A percentile compares a stretch with the other conserved stretches of the same genome.
These are phyloP conservation scores for Abramis brama DNA, from an alignment of 2,113 vertebrate genomes.

Conservation along the genomic window DNA sequence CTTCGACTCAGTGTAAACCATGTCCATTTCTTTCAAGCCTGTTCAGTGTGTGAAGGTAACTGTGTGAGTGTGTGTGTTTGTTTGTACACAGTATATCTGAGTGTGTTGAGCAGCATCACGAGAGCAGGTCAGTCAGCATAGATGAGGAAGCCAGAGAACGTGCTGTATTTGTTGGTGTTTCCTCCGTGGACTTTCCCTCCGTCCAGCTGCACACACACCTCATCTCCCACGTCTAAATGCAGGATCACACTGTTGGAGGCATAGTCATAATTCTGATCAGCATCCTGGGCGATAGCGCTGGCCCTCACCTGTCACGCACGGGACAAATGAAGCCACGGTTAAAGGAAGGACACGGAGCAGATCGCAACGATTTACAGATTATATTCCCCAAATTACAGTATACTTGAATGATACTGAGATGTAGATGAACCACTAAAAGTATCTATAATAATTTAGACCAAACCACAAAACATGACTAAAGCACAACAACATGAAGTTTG, in stretches of 20 bases:
- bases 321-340: slow-evolving; percentile 57
- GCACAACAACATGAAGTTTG: neutral
- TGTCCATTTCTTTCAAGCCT: slow-evolving; percentile 50
- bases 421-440: neutral
- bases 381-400: neutral
- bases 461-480: neutral
- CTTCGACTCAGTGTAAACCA: slow-evolving; percentile 29
- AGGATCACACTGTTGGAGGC: slow-evolving; percentile 94
- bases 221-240: slow-evolving; percentile 92
- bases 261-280: slow-evolving; percentile 93
- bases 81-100: slow-evolving; percentile 32
- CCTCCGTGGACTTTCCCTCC: slow-evolving; percentile 94
- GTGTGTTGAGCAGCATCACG: slow-evolving; percentile 44
- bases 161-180: slow-evolving; percentile 97
- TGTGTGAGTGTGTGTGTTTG: slow-evolving; percentile 49
- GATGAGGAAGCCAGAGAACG: slow-evolving; percentile 95
- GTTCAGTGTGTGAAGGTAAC: slow-evolving; percentile 41
- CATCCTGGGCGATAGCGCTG: slow-evolving; percentile 82
- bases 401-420: neutral
- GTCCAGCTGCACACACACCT: slow-evolving; percentile 93
- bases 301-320: slow-evolving; percentile 75
- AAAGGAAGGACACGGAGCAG: slow-evolving; percentile 57
- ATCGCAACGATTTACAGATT: slow-evolving; percentile 18
- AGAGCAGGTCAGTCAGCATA: slow-evolving; percentile 84
- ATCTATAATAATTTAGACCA: neutral